phyloP scores from a whole-genome alignment of 2,888 invertebrate genomes.

The Pyrgus malvae region DNA sequence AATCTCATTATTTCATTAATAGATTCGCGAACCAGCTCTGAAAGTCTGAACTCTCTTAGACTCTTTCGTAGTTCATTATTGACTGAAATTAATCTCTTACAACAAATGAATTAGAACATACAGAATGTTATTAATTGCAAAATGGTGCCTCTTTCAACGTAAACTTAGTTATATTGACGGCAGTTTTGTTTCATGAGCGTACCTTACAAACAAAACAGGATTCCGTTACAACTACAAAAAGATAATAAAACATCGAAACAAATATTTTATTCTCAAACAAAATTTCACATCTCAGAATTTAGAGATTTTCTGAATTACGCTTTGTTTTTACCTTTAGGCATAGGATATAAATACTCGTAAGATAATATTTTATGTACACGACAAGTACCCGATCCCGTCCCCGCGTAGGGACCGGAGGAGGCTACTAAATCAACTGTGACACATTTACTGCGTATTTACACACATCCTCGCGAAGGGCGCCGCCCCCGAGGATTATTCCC shows the following conservation, averaged over 20 bases:
- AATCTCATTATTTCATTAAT: neutral
- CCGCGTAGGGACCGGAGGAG: conserved; percentile 2
- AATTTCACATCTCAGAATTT: too few relatives aligned
- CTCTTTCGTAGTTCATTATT: neutral
- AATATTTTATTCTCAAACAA: too few relatives aligned
- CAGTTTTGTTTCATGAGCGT: too few relatives aligned
- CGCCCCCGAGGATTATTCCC: conserved; percentile 8
- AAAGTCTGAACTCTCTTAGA: neutral
- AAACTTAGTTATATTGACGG: too few relatives aligned
- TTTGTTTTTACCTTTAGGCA: neutral
- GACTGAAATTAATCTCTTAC: too few relatives aligned
- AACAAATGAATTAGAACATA: too few relatives aligned
- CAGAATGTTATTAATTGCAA: too few relatives aligned
- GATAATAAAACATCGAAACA: too few relatives aligned
- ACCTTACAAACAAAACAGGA: too few relatives aligned
- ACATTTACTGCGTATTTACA: conserved; percentile 20
- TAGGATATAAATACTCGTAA: neutral
- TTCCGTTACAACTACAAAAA: too few relatives aligned
- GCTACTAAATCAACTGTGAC: conserved; percentile 15
- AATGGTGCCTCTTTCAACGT: too few relatives aligned
- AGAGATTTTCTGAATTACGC: too few relatives aligned
- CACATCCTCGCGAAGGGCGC: neutral
- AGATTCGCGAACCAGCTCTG: neutral
- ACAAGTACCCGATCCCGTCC: neutral
- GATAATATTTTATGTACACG: neutral